A percentile compares a stretch with the other conserved stretches of the same genome.
Evolutionary conservation across 2,797 vertebrate species (phyloP).

Genomic region (Furcifer pardalis): DNA sequence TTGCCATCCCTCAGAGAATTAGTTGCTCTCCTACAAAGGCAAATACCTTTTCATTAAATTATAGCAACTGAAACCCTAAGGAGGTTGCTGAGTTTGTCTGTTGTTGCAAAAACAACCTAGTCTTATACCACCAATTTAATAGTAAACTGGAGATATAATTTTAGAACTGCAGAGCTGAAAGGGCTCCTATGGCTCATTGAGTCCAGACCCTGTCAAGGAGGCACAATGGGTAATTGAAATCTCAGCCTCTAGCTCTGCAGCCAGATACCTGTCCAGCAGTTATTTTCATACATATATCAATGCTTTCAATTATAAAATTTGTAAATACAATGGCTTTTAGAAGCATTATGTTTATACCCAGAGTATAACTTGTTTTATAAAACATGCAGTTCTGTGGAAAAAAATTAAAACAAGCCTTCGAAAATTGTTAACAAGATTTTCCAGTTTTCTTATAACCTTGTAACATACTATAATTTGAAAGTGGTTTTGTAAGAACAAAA

Average conservation of each 20-base stretch:
- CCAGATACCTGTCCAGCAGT: too few relatives aligned
- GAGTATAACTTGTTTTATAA: conserved; percentile 17
- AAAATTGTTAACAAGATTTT: conserved; percentile 47
- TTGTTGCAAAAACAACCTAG: too few relatives aligned
- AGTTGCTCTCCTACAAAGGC: neutral
- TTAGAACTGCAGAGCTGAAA: too few relatives aligned
- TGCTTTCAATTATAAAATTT: conserved; percentile 7
- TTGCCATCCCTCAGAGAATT: neutral
- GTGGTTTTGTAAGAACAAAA: conserved; percentile 48
- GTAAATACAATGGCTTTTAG: conserved; percentile 4
- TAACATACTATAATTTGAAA: conserved; percentile 46
- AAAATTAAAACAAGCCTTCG: conserved; percentile 33
- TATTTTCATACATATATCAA: neutral
- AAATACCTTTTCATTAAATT: neutral
- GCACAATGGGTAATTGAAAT: too few relatives aligned
- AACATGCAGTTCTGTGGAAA: conserved; percentile 17
- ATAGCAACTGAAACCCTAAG: too few relatives aligned
- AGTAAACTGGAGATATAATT: neutral
- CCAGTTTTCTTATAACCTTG: conserved; percentile 32
- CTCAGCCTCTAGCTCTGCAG: too few relatives aligned
- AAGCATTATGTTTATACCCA: neutral
- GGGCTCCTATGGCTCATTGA: too few relatives aligned
- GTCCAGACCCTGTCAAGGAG: too few relatives aligned
- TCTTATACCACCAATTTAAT: too few relatives aligned
- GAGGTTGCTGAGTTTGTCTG: too few relatives aligned